Evolutionary conservation across 2,113 vertebrate species (phyloP), one percentile per base, ranked within the genome.

Genomic region (Tympanuchus pallidicinctus): DNA sequence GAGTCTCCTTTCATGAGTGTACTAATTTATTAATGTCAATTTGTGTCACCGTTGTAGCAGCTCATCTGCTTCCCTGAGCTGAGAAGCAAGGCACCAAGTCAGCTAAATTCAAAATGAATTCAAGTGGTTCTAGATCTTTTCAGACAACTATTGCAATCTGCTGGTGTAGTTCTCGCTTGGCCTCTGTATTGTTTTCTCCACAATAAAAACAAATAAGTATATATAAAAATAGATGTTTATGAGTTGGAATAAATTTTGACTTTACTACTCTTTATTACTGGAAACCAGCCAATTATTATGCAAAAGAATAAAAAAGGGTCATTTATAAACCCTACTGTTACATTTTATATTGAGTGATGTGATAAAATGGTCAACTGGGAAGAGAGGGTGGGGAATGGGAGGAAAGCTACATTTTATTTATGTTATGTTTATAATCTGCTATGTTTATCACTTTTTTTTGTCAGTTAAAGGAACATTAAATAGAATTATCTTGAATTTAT

Each of bases 11-110:
- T 97, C 95, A 96, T 92, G 92, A 97, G 91, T 32, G n/a, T 77
- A 88, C 95, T 97, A 96, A 98, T 97, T 98, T 96, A 98, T 97
- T 97, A 97, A 94, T 88, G 97, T 97, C 91, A 95, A 90, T 97
- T 96, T 97, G 64, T 97, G 95, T 94, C 94, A 96, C 93, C 28
- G 4, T 95, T 97, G 97, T 94, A 97, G 95, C 88, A 71, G 84
- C 75, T 95, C 57, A 21, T 89, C 75, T 89, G 27, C 65, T 93
- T 95, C 88, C 22, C 88, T 85, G 78, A 94, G 79, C 92, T 82
- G 86, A 92, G 88, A 93, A 96, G 74, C 64, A 60, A 74, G 94
- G 65, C 50, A 93, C 89, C 40, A 91, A 95, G 71, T 93, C 93
- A 96, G 95, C 90, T 96, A 65, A 90, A 93, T 81, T 97, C 96